phyloP scores from a whole-genome alignment of 2,113 vertebrate species.

The Oreocharis arfaki region DNA sequence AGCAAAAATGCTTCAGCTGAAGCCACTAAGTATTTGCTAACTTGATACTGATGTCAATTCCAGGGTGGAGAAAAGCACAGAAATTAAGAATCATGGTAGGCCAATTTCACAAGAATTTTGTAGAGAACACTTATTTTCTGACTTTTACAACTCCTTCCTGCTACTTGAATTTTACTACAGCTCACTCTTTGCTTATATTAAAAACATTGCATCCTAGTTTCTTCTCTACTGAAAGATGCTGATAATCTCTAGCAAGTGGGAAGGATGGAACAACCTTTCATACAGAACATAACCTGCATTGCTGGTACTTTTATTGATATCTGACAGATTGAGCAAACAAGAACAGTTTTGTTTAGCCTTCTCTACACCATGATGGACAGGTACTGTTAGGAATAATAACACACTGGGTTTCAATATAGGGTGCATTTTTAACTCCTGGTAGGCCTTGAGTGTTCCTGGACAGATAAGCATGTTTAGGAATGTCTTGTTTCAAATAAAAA shows the following conservation, averaged over 20 bases:
- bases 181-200: not conserved
- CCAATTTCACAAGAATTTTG: not conserved
- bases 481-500: constrained; percentile 38
- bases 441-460: not conserved
- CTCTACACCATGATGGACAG: not conserved
- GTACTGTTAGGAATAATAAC: not conserved
- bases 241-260: not conserved
- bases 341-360: not conserved
- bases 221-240: not conserved
- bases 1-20: constrained; percentile 12
- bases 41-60: not conserved
- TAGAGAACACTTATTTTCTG: not conserved
- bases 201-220: not conserved
- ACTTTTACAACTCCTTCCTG: not conserved
- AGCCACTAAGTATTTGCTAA: constrained; percentile 30
- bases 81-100: not conserved
- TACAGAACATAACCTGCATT: not conserved
- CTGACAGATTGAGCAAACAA: not conserved
- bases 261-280: not conserved
- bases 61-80: not conserved
- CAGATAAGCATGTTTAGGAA: constrained; percentile 6
- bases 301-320: not conserved
- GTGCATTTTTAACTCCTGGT: not conserved
- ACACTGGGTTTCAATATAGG: not conserved
- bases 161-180: not conserved